Base-by-base conservation (phyloP, 35 echinoderm and acorn worm genomes). In the Ptychodera flava region DNA sequence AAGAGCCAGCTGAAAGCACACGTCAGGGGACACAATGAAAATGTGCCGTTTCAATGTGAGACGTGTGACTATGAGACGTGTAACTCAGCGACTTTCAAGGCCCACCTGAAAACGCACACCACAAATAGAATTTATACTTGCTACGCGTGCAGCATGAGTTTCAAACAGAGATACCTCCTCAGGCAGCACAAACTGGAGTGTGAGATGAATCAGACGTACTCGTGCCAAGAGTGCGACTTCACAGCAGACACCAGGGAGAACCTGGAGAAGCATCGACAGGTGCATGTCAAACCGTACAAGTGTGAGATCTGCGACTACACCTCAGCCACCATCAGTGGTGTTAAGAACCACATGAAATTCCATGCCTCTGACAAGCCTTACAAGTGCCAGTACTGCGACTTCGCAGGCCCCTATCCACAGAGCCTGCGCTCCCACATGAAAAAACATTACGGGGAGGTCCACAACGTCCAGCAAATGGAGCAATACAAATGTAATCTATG, bases 341-440 rank as follows among this genome's bases (percentile, higher is more conserved):
- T 99, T 52, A 99, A 94, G 80, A 99, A 99, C 80, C 96, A 99
- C 78, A 99, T 99, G 96, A 99, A 99, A 80, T 99, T 99, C 38
- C 96, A 99, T 86, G 81, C 88, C 76, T 84, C 80, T 32, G 96
- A 94, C 76, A 94, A 92, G 75, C 96, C 92, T 16, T 94, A 99
- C 87, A 99, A 99, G 88, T 99, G 96, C 80, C 77, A 92, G 30
- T 53, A 85, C 32, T 99, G 96, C 86, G 88, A 92, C 52, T 99
- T 94, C 64, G 90, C 88, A 29, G 96, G 96, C 16, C 92, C 96
- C 10, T 99, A 99, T 84, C 96, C 96, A 1, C 96, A 99, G 78
- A 99, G 96, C 36, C 89, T 99, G 35, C 84, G 93, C 1, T 92
- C 96, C 0, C 96, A 99, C 32, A 87, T 99, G 88, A 99, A 90